Percentiles rank a stretch among this genome's conserved stretches.
Evolutionary conservation across 1,140 invertebrate species (phyloP).

Genomic region (Aphaenogaster ashmeadi): DNA sequence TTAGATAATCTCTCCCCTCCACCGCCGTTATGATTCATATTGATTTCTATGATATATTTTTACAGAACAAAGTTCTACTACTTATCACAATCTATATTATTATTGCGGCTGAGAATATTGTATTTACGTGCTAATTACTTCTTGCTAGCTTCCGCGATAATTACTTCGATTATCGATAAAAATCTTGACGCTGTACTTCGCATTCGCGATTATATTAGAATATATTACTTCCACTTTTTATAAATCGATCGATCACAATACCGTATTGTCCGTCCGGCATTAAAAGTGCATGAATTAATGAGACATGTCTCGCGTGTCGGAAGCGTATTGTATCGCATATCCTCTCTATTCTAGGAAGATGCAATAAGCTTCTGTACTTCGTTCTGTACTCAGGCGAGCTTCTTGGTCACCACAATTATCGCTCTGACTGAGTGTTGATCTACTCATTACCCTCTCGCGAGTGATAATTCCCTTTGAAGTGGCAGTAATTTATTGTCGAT

Average conservation of each 20-base stretch:
- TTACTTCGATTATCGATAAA: slow-evolving; percentile 27
- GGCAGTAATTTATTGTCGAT: slow-evolving; percentile 47
- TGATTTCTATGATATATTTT: background rate
- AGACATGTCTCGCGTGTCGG: background rate
- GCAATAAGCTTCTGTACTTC: slow-evolving; percentile 10
- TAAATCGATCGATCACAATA: slow-evolving; percentile 31
- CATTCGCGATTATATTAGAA: slow-evolving; percentile 11
- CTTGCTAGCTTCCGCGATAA: slow-evolving; percentile 6
- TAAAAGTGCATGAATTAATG: slow-evolving; percentile 35
- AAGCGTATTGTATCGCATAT: background rate
- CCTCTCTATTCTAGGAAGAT: background rate
- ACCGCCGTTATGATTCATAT: background rate
- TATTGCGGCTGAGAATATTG: background rate
- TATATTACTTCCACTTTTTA: slow-evolving; percentile 7
- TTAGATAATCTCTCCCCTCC: background rate
- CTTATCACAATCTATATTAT: slow-evolving; percentile 12
- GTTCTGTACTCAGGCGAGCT: background rate
- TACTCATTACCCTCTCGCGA: background rate
- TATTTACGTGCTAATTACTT: background rate
- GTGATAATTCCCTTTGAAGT: slow-evolving; percentile 48
- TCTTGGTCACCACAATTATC: slow-evolving; percentile 23
- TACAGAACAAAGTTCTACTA: slow-evolving; percentile 1
- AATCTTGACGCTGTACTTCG: background rate
- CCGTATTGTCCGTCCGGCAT: background rate
- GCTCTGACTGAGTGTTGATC: slow-evolving; percentile 7